A percentile compares a stretch with the other conserved stretches of the same genome.
These are phyloP conservation scores for Tricholaema leucomelas DNA, from an alignment of 2,113 vertebrate species.

Conservation along the genomic window DNA sequence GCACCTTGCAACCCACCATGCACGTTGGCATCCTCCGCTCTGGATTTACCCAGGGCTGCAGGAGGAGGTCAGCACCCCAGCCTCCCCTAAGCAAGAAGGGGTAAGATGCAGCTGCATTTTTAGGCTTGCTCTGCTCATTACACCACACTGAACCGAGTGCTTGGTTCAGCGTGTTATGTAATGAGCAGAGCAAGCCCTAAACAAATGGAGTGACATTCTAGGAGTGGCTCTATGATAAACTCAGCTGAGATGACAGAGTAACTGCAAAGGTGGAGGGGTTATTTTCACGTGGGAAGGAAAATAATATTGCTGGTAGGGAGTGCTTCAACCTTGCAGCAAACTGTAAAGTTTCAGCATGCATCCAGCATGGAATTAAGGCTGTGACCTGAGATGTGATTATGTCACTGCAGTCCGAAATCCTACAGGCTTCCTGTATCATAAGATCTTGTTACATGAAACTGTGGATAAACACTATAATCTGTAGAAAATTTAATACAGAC, in stretches of 20 bases:
- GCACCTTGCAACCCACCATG: neutral
- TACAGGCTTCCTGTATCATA: neutral
- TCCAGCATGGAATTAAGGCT: neutral
- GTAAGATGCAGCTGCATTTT: neutral
- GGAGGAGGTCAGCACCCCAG: neutral
- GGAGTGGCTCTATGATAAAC: neutral
- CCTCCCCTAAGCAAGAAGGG: neutral
- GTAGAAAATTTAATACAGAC: neutral
- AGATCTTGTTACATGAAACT: neutral
- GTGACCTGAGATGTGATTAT: fast-evolving
- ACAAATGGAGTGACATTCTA: neutral
- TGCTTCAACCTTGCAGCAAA: neutral
- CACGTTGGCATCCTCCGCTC: neutral
- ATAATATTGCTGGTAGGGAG: neutral
- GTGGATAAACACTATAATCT: neutral
- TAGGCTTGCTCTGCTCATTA: neutral
- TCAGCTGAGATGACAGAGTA: neutral
- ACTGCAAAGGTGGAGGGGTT: neutral
- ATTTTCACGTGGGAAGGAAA: neutral
- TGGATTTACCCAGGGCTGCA: neutral
- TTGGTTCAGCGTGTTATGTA: too few species aligned
- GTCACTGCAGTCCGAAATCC: neutral
- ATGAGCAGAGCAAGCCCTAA: neutral
- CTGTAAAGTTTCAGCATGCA: neutral
- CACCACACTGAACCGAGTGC: too few species aligned